A percentile compares a stretch with the other conserved stretches of the same genome.
These are phyloP conservation scores for Valencia hispanica DNA, from an alignment of 2,797 vertebrate genomes.

Conservation along the genomic window DNA sequence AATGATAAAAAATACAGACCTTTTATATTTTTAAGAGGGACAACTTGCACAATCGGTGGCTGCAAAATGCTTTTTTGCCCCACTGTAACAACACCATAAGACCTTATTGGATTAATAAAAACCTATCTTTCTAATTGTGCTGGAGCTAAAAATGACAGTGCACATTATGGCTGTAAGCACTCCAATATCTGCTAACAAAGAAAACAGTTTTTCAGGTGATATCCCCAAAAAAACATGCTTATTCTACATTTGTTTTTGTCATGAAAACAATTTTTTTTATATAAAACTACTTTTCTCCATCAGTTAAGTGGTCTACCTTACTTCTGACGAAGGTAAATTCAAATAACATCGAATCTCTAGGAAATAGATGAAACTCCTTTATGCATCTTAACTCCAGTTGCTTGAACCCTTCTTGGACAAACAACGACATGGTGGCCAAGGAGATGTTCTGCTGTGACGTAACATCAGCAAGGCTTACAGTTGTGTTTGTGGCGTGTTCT, in stretches of 20 bases:
- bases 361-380: background rate
- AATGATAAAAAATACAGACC: too few relatives aligned
- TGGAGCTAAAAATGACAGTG: background rate
- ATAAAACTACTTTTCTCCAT: background rate
- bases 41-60: too few relatives aligned
- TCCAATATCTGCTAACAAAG: background rate
- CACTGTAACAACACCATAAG: background rate
- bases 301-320: background rate
- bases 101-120: background rate
- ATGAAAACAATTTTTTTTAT: background rate
- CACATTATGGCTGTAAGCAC: background rate
- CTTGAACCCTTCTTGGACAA: background rate
- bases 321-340: background rate
- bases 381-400: background rate
- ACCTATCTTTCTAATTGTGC: background rate
- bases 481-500: background rate
- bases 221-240: background rate
- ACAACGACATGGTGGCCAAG: background rate
- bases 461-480: background rate
- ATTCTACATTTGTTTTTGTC: background rate
- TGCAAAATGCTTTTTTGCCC: too few relatives aligned
- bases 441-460: background rate
- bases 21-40: too few relatives aligned
- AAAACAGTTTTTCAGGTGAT: background rate
- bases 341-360: background rate